phyloP scores from a whole-genome alignment of 2,888 invertebrate genomes.

The Harpalus rubripes region DNA sequence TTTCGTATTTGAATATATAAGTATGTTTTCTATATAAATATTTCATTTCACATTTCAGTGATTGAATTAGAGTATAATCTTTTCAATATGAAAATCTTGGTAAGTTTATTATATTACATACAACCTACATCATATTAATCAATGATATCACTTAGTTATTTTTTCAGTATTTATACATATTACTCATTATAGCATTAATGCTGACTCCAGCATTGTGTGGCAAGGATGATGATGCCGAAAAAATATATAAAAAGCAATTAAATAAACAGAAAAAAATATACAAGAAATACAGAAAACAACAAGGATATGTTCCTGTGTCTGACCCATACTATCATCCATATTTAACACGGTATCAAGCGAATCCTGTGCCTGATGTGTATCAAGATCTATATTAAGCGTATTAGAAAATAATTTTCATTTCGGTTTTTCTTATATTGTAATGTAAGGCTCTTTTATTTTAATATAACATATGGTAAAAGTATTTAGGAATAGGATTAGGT shows the following conservation, averaged over 20 bases:
- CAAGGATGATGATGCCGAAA: not conserved
- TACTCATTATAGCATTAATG: not conserved
- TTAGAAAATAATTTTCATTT: not conserved
- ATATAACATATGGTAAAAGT: no score
- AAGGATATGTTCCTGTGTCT: not conserved
- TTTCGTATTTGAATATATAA: not conserved
- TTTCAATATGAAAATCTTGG: not conserved
- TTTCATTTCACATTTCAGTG: not conserved
- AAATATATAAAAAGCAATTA: not conserved
- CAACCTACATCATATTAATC: not conserved
- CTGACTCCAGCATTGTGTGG: not conserved
- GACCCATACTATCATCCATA: not conserved
- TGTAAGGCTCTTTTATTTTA: no score
- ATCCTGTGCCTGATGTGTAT: not conserved
- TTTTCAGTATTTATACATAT: not conserved
- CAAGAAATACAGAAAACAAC: not conserved
- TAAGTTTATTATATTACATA: not conserved
- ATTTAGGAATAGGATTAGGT: no score
- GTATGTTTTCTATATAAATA: not conserved
- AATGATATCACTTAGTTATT: not conserved
- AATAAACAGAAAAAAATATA: not conserved
- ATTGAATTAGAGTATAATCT: no score
- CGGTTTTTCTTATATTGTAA: no score
- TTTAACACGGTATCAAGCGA: not conserved
- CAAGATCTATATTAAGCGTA: not conserved